These are phyloP conservation scores for Andrena flavipes DNA, from an alignment of 2,888 invertebrate genomes.

Conservation along the genomic window DNA sequence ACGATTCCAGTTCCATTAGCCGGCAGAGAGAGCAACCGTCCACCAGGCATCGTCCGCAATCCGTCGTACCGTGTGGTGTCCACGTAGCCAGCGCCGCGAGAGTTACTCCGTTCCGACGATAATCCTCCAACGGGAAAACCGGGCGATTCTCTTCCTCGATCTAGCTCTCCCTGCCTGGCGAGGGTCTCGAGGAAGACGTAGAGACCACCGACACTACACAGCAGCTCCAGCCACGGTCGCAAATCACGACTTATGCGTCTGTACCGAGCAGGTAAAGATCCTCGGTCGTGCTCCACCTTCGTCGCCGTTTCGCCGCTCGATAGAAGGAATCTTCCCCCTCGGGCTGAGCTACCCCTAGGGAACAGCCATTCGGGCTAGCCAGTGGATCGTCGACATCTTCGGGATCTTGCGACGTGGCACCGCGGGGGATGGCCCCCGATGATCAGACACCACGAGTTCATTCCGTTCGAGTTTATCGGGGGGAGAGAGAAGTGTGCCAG, in stretches of 20 bases:
- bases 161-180: slow-evolving; percentile 35
- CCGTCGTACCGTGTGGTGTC: slow-evolving; percentile 41
- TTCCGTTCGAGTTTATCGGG: too few relatives aligned
- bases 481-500: background rate
- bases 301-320: slow-evolving; percentile 16
- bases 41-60: slow-evolving; percentile 42
- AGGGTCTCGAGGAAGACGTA: slow-evolving; percentile 52
- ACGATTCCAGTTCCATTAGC: slow-evolving; percentile 61
- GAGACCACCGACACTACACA: slow-evolving; percentile 38
- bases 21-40: slow-evolving; percentile 42
- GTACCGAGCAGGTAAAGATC: slow-evolving; percentile 83
- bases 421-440: too few relatives aligned
- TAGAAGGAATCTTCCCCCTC: slow-evolving; percentile 11
- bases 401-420: background rate
- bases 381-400: background rate
- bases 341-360: background rate
- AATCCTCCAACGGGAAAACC: slow-evolving; percentile 14
- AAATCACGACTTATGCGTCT: slow-evolving; percentile 85
- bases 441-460: too few relatives aligned
- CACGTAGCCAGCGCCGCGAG: slow-evolving; percentile 21
- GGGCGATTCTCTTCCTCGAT: slow-evolving; percentile 32
- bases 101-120: slow-evolving; percentile 2
- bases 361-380: background rate
- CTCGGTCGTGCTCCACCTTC: slow-evolving; percentile 18
- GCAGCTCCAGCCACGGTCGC: slow-evolving; percentile 66